phyloP scores from a whole-genome alignment of 1,140 invertebrate genomes.

The Tigriopus japonicus region DNA sequence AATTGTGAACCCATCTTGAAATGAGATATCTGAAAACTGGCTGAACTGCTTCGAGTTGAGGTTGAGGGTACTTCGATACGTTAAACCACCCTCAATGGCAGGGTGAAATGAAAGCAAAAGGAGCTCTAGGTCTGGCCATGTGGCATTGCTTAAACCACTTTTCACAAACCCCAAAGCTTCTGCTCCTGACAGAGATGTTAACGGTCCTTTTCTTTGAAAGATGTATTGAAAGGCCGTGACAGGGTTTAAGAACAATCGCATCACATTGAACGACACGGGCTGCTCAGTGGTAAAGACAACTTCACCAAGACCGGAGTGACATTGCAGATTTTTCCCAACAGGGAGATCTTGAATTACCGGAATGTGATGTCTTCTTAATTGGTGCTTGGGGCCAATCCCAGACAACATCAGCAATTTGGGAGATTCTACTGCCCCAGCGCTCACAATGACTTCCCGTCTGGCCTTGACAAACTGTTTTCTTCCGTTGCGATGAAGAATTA shows the following conservation, averaged over 20 bases:
- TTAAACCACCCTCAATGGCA: slow-evolving; percentile 28
- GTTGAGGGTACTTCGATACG: slow-evolving; percentile 32
- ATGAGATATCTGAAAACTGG: slow-evolving; percentile 53
- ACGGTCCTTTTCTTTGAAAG: neutral
- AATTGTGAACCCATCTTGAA: slow-evolving; percentile 62
- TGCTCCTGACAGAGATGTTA: neutral
- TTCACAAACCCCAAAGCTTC: slow-evolving; percentile 26
- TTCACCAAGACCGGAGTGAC: slow-evolving; percentile 19
- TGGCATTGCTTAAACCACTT: slow-evolving; percentile 30
- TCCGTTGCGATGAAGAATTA: too few species aligned
- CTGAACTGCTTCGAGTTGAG: slow-evolving; percentile 32
- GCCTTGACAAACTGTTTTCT: too few species aligned
- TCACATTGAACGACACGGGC: neutral
- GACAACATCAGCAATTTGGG: slow-evolving; percentile 53
- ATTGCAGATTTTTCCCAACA: slow-evolving; percentile 29
- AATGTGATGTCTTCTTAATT: slow-evolving; percentile 26
- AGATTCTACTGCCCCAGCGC: slow-evolving; percentile 44
- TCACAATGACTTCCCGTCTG: slow-evolving; percentile 37
- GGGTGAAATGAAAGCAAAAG: too few species aligned
- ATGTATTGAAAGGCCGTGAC: neutral
- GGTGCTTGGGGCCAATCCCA: slow-evolving; percentile 32
- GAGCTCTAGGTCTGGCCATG: slow-evolving; percentile 29
- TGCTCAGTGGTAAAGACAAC: neutral
- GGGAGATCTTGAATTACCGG: slow-evolving; percentile 25
- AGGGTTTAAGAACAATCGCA: neutral